These are phyloP conservation scores for Aramus guarauna DNA, from an alignment of 2,113 vertebrate genomes.

Conservation along the genomic window DNA sequence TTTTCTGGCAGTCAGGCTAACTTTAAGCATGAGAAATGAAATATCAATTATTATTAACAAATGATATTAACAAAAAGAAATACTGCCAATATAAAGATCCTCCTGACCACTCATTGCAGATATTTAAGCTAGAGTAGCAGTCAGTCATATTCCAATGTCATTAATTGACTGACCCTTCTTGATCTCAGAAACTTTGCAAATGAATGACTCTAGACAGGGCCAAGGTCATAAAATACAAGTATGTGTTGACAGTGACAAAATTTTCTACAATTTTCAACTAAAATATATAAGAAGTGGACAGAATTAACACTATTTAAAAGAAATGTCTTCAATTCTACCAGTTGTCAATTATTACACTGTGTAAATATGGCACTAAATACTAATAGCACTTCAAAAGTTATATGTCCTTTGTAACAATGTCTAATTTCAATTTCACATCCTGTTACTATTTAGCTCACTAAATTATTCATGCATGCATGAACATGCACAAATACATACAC, in stretches of 20 bases:
- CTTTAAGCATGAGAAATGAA: neutral
- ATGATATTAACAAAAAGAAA: neutral
- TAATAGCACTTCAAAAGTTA: neutral
- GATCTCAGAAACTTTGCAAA: neutral
- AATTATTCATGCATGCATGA: neutral
- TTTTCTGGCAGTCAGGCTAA: neutral
- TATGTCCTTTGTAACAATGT: neutral
- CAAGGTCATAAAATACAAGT: neutral
- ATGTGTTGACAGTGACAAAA: fast-evolving
- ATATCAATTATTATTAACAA: too few species aligned
- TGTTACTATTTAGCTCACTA: neutral
- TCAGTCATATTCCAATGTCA: neutral
- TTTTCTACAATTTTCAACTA: neutral
- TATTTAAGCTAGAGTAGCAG: neutral
- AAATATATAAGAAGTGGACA: neutral
- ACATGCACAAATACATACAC: neutral
- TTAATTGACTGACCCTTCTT: neutral
- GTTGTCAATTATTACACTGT: neutral
- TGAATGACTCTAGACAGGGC: neutral
- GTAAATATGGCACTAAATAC: neutral
- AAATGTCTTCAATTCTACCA: neutral
- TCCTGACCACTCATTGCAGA: neutral
- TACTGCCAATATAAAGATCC: neutral
- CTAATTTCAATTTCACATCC: neutral
- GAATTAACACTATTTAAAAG: neutral